Percentiles rank a stretch among this genome's conserved stretches.
These are phyloP conservation scores for Actenoides lindsayi DNA, from an alignment of 2,113 vertebrate genomes.

Conservation along the genomic window DNA sequence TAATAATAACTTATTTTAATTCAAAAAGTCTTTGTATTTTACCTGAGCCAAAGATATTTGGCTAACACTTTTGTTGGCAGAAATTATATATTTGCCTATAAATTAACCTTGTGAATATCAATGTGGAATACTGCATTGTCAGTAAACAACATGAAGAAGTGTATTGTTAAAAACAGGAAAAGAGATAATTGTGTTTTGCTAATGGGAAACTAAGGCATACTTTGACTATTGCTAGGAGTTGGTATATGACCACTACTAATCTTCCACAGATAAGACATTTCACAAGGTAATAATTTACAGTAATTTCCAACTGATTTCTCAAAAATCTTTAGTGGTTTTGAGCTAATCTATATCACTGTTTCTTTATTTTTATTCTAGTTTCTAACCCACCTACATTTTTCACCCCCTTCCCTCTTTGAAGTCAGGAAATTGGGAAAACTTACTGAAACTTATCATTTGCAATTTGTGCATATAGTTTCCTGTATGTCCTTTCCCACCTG, in stretches of 20 bases:
- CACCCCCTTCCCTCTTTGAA: neutral
- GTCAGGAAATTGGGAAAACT: conserved; percentile 9
- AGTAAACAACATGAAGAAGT: neutral
- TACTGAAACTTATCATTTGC: conserved; percentile 8
- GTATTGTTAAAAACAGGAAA: neutral
- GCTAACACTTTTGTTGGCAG: neutral
- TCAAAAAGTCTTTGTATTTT: neutral
- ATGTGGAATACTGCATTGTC: neutral
- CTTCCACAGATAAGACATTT: neutral
- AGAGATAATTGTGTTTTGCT: neutral
- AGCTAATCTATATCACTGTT: neutral
- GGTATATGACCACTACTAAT: neutral
- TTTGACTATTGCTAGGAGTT: neutral
- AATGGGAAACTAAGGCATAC: neutral
- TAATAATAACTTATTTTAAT: neutral
- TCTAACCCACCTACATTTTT: neutral
- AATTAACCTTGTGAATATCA: neutral
- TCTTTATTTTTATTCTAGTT: neutral
- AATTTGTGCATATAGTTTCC: conserved; percentile 1
- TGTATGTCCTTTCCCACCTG: neutral
- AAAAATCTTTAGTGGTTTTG: neutral
- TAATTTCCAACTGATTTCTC: neutral
- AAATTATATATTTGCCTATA: neutral
- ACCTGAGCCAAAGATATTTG: neutral
- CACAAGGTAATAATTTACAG: neutral